Percentiles rank a stretch among this genome's conserved stretches.
These are phyloP conservation scores for Astur gentilis DNA, from an alignment of 2,113 vertebrate species.

Conservation along the genomic window DNA sequence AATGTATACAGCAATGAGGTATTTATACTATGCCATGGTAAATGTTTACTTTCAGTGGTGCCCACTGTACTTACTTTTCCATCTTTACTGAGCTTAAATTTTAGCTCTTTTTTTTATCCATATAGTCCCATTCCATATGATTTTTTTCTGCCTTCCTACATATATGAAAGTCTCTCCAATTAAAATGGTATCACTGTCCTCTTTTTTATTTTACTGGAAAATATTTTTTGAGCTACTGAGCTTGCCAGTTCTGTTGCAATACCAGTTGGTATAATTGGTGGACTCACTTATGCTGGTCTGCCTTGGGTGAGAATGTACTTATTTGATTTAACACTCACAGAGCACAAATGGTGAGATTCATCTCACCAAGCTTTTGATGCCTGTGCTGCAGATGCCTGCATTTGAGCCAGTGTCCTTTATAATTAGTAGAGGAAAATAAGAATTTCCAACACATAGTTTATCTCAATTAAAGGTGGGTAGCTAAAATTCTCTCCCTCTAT, in stretches of 20 bases:
- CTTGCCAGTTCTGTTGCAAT: neutral
- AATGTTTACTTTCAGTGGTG: conserved; percentile 61
- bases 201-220: neutral
- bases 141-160: neutral
- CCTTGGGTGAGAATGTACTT: neutral
- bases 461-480: neutral
- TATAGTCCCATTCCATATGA: neutral
- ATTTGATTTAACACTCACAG: neutral
- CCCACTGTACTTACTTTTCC: conserved; percentile 56
- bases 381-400: neutral
- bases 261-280: neutral
- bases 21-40: conserved; percentile 64
- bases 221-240: neutral
- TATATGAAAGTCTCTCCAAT: neutral
- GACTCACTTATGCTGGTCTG: neutral
- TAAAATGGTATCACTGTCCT: neutral
- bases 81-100: conserved; percentile 23
- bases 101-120: neutral
- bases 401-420: neutral
- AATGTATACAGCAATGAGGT: conserved; percentile 57
- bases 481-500: neutral
- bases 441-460: neutral
- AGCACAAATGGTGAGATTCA: neutral
- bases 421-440: neutral
- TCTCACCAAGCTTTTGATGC: neutral